Percentiles rank a stretch among this genome's conserved stretches.
Conservation (phyloP, 2,797 vertebrate genomes). For the Decapterus maruadsi region DNA sequence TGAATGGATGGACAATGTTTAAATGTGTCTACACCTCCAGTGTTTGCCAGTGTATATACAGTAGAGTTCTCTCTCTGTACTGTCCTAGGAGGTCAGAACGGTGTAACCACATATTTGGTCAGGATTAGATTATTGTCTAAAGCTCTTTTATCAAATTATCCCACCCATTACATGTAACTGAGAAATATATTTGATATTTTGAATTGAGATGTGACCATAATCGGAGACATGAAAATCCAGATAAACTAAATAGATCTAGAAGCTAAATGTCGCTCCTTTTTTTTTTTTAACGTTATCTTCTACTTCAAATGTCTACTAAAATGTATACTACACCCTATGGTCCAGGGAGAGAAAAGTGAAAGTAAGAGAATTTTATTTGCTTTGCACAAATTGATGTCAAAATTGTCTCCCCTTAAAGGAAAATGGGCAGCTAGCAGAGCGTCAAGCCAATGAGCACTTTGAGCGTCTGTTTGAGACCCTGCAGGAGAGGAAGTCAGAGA, state of each 20-base stretch:
- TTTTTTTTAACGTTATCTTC: not conserved
- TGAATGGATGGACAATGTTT: not conserved
- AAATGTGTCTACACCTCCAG: not conserved
- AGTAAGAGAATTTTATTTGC: not conserved
- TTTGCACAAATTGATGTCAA: not conserved
- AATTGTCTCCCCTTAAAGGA: constrained; percentile 67
- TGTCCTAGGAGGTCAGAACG: not conserved
- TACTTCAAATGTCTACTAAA: not conserved
- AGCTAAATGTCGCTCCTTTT: not conserved
- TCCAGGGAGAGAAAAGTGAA: not conserved
- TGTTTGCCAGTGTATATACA: not conserved
- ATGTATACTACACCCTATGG: not conserved
- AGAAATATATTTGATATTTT: too few relatives aligned
- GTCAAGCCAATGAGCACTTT: constrained; percentile 90
- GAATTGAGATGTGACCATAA: not conserved
- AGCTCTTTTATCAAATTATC: not conserved
- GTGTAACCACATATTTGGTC: too few relatives aligned
- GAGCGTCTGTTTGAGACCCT: constrained; percentile 91
- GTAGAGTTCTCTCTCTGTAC: not conserved
- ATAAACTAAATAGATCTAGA: not conserved
- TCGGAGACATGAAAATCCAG: not conserved
- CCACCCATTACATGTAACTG: not conserved
- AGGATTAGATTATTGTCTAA: too few relatives aligned
- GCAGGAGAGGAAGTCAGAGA: constrained; percentile 91
- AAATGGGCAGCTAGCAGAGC: constrained; percentile 92